Percentiles rank a stretch among this genome's conserved stretches.
Conservation (phyloP, 2,888 invertebrate genomes). For the Brassicogethes aeneus region DNA sequence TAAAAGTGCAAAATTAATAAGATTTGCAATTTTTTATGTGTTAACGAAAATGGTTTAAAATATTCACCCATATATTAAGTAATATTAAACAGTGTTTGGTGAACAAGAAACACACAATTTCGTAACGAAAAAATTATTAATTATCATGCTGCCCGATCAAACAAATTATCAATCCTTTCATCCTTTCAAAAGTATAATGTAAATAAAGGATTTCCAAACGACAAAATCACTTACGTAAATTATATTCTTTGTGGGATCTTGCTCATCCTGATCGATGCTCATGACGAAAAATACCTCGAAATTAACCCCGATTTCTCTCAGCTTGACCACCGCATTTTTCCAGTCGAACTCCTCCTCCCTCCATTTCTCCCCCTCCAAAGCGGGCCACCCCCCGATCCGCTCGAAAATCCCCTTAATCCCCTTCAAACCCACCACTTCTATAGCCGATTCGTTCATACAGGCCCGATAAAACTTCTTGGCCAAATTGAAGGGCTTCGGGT, state of each 20-base stretch:
- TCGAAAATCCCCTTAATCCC: conserved; percentile 34
- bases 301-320: conserved; percentile 31
- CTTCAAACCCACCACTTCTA: conserved; percentile 28
- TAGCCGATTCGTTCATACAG: conserved; percentile 33
- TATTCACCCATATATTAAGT: too few relatives aligned
- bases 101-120: too few relatives aligned
- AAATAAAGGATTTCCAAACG: too few relatives aligned
- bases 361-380: conserved; percentile 43
- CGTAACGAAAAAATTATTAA: too few relatives aligned
- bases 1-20: too few relatives aligned
- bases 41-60: too few relatives aligned
- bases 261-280: conserved; percentile 25
- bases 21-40: too few relatives aligned
- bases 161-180: too few relatives aligned
- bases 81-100: too few relatives aligned
- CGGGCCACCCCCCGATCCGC: conserved; percentile 52
- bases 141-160: too few relatives aligned
- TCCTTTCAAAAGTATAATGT: too few relatives aligned
- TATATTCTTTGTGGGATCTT: conserved; percentile 27
- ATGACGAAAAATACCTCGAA: conserved; percentile 32
- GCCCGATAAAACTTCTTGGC: conserved; percentile 32
- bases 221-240: conserved; percentile 32
- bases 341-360: conserved; percentile 35
- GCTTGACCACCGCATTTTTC: conserved; percentile 29
- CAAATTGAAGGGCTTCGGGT: conserved; percentile 19